phyloP scores from a whole-genome alignment of 53 echinoderm and acorn worm species.

The Echinometra lucunter region DNA sequence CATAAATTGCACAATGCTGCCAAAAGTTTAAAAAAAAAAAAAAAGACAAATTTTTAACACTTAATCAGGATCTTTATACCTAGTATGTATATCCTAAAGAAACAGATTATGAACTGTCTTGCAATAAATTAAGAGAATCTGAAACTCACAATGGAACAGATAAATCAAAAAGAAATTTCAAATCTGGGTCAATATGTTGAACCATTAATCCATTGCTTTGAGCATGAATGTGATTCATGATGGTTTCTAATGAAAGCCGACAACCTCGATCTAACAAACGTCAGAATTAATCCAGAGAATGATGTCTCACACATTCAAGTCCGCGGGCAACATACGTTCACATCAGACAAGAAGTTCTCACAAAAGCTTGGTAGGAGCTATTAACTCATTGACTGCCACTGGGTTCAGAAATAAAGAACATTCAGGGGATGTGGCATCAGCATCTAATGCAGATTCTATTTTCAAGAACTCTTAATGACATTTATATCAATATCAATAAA shows the following conservation, averaged over 20 bases:
- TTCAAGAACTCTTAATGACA: neutral
- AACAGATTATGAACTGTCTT: neutral
- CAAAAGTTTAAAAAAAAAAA: too few relatives aligned
- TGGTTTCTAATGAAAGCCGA: neutral
- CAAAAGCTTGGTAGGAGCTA: too few relatives aligned
- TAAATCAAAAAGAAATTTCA: neutral
- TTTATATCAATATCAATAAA: too few relatives aligned
- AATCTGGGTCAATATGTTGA: neutral
- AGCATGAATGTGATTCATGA: conserved; percentile 10
- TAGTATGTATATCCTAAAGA: too few relatives aligned
- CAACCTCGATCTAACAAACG: conserved; percentile 29
- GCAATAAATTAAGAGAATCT: neutral
- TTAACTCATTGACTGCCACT: neutral
- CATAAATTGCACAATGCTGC: too few relatives aligned
- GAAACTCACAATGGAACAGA: neutral
- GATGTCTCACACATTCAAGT: conserved; percentile 14
- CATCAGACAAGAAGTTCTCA: neutral
- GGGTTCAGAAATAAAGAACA: neutral
- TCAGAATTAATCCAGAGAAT: conserved; percentile 16
- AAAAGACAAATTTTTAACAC: too few relatives aligned
- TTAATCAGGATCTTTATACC: too few relatives aligned
- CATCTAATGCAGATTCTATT: neutral
- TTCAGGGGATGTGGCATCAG: neutral
- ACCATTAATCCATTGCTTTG: neutral
- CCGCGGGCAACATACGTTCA: neutral